phyloP scores from a whole-genome alignment of 2,797 vertebrate genomes.

The Knipowitschia caucasica region DNA sequence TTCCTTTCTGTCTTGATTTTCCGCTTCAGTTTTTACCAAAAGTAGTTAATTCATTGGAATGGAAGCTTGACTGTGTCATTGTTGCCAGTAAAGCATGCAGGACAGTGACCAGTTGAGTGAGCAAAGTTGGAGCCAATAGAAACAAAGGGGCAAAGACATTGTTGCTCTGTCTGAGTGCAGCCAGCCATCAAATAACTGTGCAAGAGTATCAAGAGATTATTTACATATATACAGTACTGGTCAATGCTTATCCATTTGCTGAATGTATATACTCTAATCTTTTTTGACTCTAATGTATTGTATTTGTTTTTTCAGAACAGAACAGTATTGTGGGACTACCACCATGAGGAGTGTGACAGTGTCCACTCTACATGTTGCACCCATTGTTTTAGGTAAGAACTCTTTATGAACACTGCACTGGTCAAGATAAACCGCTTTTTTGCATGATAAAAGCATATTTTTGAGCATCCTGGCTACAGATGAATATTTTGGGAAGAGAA shows the following conservation, averaged over 20 bases:
- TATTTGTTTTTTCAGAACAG: constrained; percentile 39
- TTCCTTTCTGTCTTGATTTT: constrained; percentile 47
- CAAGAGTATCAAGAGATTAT: neutral
- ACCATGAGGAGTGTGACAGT: constrained; percentile 53
- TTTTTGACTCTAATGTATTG: neutral
- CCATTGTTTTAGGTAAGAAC: constrained; percentile 62
- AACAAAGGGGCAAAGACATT: constrained; percentile 64
- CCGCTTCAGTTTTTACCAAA: constrained; percentile 58
- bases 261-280: too few species aligned
- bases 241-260: too few species aligned
- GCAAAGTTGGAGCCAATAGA: constrained; percentile 49
- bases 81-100: constrained; percentile 42
- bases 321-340: constrained; percentile 24
- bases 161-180: constrained; percentile 67
- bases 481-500: too few species aligned
- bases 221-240: too few species aligned
- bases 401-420: constrained; percentile 4
- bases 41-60: constrained; percentile 61
- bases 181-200: constrained; percentile 54
- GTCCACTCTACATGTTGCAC: constrained; percentile 36
- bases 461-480: neutral
- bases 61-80: constrained; percentile 47
- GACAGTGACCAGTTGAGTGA: constrained; percentile 58
- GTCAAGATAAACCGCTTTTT: neutral
- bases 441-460: neutral